These are phyloP conservation scores for Equus przewalskii DNA, from an alignment of 2,113 vertebrate genomes.

Conservation along the genomic window DNA sequence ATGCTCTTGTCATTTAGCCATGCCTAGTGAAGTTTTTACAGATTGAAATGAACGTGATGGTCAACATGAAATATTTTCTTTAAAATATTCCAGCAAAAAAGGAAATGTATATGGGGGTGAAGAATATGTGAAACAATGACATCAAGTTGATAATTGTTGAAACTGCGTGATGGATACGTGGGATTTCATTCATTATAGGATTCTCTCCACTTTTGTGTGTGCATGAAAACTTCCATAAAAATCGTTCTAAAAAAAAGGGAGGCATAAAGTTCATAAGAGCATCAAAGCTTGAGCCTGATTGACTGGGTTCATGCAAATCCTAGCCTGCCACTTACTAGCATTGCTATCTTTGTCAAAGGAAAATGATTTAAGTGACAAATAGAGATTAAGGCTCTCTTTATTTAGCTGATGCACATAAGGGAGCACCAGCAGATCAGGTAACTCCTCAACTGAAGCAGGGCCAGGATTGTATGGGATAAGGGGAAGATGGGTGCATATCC, in stretches of 20 bases:
- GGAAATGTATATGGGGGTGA: not conserved
- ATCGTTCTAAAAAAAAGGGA: not conserved
- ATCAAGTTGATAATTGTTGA: not conserved
- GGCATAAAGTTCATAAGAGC: not conserved
- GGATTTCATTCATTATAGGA: not conserved
- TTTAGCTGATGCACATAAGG: not conserved
- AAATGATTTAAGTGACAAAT: not conserved
- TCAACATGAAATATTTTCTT: not conserved
- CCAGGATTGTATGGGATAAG: not conserved
- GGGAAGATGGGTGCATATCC: not conserved
- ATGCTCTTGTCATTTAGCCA: not conserved
- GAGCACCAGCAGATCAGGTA: not conserved
- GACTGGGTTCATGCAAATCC: not conserved
- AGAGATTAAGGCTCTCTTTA: not conserved
- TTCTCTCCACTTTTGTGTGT: not conserved
- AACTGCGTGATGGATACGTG: not conserved
- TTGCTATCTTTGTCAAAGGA: not conserved
- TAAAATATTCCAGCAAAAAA: not conserved
- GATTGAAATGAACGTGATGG: not conserved
- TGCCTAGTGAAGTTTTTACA: not conserved
- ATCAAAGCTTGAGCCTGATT: not conserved
- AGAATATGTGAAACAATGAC: not conserved
- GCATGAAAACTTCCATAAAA: not conserved
- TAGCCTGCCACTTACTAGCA: not conserved
- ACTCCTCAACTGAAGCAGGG: not conserved